A percentile compares a stretch with the other conserved stretches of the same genome.
Conservation (phyloP, 2,888 invertebrate species). For the Lacanobia oleracea region DNA sequence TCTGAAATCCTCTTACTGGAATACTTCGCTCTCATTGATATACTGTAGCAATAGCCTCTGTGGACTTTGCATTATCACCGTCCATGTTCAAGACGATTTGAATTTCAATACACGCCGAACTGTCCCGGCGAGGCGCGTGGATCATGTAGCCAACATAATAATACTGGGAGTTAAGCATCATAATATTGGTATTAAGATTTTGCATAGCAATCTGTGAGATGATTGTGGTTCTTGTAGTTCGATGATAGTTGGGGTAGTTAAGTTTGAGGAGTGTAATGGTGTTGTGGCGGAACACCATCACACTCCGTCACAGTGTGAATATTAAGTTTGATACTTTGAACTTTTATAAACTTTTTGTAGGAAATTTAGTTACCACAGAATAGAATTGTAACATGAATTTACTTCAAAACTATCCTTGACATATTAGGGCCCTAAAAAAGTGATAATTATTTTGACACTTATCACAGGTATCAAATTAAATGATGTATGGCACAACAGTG, state of each 20-base stretch:
- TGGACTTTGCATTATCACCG: conserved; percentile 74
- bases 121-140: conserved; percentile 44
- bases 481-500: too few species aligned
- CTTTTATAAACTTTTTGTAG: neutral
- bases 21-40: conserved; percentile 73
- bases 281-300: too few species aligned
- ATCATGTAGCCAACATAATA: conserved; percentile 56
- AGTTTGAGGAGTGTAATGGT: neutral
- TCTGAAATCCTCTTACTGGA: conserved; percentile 66
- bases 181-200: conserved; percentile 56
- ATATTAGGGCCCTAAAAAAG: too few species aligned
- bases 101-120: conserved; percentile 75
- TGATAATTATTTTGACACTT: too few species aligned
- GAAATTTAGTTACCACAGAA: neutral
- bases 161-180: conserved; percentile 51
- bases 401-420: too few species aligned
- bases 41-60: conserved; percentile 73
- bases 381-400: too few species aligned
- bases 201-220: conserved; percentile 44
- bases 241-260: conserved; percentile 7
- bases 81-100: conserved; percentile 72
- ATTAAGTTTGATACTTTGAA: neutral
- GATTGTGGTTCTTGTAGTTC: conserved; percentile 37
- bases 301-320: neutral
- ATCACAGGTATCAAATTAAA: too few species aligned